phyloP scores from a whole-genome alignment of 2,888 invertebrate genomes.

The Flexamia atlantica region DNA sequence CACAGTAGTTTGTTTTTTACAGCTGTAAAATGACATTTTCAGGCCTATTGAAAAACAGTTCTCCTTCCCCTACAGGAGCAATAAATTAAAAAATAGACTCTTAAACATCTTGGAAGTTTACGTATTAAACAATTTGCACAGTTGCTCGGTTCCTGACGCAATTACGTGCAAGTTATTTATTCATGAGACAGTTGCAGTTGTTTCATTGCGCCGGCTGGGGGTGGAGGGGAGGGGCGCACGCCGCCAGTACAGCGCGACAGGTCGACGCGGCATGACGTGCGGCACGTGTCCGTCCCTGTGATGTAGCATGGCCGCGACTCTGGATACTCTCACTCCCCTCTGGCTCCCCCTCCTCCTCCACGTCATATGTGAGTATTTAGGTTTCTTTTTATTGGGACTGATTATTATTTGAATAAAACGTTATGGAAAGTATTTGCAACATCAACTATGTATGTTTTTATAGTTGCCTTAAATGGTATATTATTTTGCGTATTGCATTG shows the following conservation, averaged over 20 bases:
- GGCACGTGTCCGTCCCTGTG: not conserved
- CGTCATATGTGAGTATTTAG: constrained; percentile 11
- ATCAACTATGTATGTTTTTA: too few relatives aligned
- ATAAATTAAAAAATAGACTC: not conserved
- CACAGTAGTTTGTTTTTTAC: too few relatives aligned
- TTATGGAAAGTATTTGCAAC: too few relatives aligned
- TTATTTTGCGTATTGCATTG: too few relatives aligned
- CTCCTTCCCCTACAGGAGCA: not conserved
- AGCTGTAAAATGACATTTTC: too few relatives aligned
- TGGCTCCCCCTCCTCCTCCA: not conserved
- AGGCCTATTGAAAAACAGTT: too few relatives aligned
- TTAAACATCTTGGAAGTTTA: not conserved
- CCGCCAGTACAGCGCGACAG: constrained; percentile 21
- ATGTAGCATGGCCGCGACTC: constrained; percentile 44
- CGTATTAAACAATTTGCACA: not conserved
- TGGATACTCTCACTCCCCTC: constrained; percentile 13
- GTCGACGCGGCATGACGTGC: constrained; percentile 14
- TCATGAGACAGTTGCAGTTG: constrained; percentile 38
- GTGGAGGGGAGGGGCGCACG: not conserved
- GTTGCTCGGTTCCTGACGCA: constrained; percentile 15
- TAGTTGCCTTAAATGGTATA: too few relatives aligned
- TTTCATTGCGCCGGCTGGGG: not conserved
- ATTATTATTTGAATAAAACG: too few relatives aligned
- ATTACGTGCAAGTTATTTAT: constrained; percentile 28
- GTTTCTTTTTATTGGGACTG: too few relatives aligned